Base-by-base conservation (phyloP, 1,140 invertebrate genomes). In the Ostrea edulis region DNA sequence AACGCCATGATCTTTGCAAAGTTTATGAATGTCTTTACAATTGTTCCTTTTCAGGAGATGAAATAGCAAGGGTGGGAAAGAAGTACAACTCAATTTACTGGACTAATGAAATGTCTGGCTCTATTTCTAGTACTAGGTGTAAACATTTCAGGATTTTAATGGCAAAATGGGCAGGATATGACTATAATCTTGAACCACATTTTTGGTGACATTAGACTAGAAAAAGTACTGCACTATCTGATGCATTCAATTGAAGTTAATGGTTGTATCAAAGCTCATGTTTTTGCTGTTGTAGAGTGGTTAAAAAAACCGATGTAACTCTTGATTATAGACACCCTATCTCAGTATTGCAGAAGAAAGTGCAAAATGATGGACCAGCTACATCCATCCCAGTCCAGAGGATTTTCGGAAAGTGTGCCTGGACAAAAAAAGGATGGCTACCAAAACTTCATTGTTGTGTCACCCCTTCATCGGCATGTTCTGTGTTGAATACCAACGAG, bases 1-100 rank as follows among this genome's bases (percentile, higher is more conserved):
- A 82, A 14, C 81, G 81, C 14, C 7, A 51, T 82, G 81, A 82
- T 35, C 44, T 82, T 12, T 51, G 44, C 3, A 52, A 53, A 82
- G 44, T 82, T 35, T 51, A 82, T 51, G 81, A 82, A 52, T 51
- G 81, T 82, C n/a, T 82, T n/a, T 82, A 82, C 44, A 35, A 53
- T 51, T 20, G 12, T n/a, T 82, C 35, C 17, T 52, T 82, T 82
- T 52, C 35, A 51, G 81, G 2, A 17, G 35, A 82, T 82, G 44
- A 22, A 20, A 62, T 84, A 25, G 83, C 83, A 22, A 84, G 53
- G 53, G 52, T 83, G 22, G 52, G 4, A 7, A 83, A 83, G 51
- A 53, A 52, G 8, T 83, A 53, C 35, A 51, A 52, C 52, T 44
- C 82, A 14, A 52, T 83, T 17, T 51, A 83, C 17, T 53, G 82